Percentiles rank a stretch among this genome's conserved stretches.
phyloP scores from a whole-genome alignment of 2,888 invertebrate genomes.

The Colletes collaris region DNA sequence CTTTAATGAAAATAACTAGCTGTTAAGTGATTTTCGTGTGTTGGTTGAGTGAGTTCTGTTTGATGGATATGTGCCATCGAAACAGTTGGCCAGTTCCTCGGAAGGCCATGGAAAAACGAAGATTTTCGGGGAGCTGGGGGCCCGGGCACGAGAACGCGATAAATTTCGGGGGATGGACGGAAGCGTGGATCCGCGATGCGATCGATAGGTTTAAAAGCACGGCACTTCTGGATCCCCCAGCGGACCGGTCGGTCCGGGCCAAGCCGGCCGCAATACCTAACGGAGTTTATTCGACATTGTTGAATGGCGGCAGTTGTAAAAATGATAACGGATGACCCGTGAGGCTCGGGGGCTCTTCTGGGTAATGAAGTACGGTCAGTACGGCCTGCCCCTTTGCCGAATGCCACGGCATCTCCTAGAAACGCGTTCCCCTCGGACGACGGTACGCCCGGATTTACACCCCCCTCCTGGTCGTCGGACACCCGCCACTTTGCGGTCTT shows the following conservation, averaged over 20 bases:
- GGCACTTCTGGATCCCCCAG: conserved; percentile 70
- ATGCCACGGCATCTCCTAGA: conserved; percentile 70
- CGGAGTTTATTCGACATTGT: conserved; percentile 83
- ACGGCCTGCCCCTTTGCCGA: conserved; percentile 71
- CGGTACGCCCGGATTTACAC: conserved; percentile 75
- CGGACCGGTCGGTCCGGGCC: conserved; percentile 56
- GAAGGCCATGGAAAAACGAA: too few relatives aligned
- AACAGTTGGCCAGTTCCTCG: too few relatives aligned
- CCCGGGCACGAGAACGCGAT: conserved; percentile 39
- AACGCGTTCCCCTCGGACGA: conserved; percentile 69
- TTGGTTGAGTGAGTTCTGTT: too few relatives aligned
- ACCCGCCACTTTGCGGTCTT: conserved; percentile 52
- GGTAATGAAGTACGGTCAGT: conserved; percentile 83
- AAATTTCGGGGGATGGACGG: conserved; percentile 56
- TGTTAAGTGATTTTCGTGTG: too few relatives aligned
- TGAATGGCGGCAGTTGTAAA: conserved; percentile 83
- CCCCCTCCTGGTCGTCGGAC: conserved; percentile 45
- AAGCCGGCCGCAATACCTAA: conserved; percentile 79
- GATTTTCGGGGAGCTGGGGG: background rate
- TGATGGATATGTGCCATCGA: too few relatives aligned
- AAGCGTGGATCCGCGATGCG: conserved; percentile 61
- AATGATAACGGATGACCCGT: conserved; percentile 83
- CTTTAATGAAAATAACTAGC: too few relatives aligned
- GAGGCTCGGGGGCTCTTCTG: conserved; percentile 78
- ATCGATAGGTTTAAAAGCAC: conserved; percentile 73